Evolutionary conservation across 2,888 invertebrate genomes (phyloP).

Genomic region (Pocota personata): DNA sequence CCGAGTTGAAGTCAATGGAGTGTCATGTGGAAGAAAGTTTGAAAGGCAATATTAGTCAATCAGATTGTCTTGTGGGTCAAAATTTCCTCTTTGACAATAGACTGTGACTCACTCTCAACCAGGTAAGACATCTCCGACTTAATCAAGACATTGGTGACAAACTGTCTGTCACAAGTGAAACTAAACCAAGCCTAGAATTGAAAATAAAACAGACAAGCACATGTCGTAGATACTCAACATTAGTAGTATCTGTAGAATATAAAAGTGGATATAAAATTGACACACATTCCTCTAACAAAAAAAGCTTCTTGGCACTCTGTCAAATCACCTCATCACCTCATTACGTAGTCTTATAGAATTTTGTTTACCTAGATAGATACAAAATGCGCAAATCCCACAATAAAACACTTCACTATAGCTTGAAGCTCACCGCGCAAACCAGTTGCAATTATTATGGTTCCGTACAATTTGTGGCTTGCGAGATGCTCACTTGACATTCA

Average conservation of each 20-base stretch:
- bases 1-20: not conserved
- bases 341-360: not conserved
- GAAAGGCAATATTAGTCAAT: not conserved
- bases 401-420: not conserved
- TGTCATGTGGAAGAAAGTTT: not conserved
- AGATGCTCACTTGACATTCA: slow-evolving; percentile 39
- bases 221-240: not conserved
- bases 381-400: slow-evolving; percentile 2
- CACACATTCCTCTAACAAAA: not conserved
- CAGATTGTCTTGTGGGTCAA: not conserved
- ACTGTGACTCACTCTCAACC: not conserved
- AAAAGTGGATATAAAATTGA: not conserved
- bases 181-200: not conserved
- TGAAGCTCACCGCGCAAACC: slow-evolving; percentile 2
- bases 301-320: slow-evolving; percentile 1
- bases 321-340: slow-evolving; percentile 5
- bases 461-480: not conserved
- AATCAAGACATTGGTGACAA: not conserved
- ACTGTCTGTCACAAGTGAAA: not conserved
- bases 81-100: not conserved
- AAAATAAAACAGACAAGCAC: not conserved
- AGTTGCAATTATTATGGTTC: slow-evolving; percentile 18
- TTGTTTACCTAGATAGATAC: not conserved
- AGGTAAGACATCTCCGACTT: not conserved
- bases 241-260: not conserved